Evolutionary conservation across 2,797 vertebrate genomes (phyloP).

Genomic region (Leptodactylus fallax): DNA sequence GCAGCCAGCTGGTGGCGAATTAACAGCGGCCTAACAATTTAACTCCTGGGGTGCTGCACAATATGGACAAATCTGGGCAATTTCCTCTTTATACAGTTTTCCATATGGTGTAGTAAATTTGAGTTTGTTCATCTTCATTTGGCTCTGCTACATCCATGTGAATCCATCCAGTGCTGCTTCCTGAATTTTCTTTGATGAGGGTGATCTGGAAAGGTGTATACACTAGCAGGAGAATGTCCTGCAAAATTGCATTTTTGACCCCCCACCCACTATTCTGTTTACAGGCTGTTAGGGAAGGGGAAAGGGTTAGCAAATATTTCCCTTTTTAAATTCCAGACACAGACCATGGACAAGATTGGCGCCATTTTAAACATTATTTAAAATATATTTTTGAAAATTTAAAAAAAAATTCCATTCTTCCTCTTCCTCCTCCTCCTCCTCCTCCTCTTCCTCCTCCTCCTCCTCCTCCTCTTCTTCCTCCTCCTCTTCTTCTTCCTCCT

Average conservation of each 20-base stretch:
- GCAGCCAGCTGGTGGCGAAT: conserved; percentile 29
- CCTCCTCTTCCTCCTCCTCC: too few species aligned
- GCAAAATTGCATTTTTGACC: neutral
- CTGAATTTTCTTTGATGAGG: neutral
- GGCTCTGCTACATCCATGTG: neutral
- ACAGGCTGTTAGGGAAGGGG: too few species aligned
- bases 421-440: too few species aligned
- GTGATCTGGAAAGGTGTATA: too few species aligned
- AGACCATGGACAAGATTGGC: too few species aligned
- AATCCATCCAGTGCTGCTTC: neutral
- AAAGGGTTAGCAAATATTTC: too few species aligned
- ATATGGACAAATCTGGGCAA: neutral
- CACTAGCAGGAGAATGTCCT: neutral
- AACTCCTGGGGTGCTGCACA: neutral
- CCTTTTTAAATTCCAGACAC: too few species aligned
- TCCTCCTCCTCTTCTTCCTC: too few species aligned
- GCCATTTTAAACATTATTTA: too few species aligned
- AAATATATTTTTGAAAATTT: too few species aligned
- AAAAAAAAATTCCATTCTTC: too few species aligned
- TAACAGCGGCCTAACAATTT: neutral
- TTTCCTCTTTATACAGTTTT: neutral
- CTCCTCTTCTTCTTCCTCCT: too few species aligned
- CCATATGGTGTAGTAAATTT: neutral
- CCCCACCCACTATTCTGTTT: neutral
- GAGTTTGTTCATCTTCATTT: neutral